Evolutionary conservation across 2,113 vertebrate species (phyloP).

Genomic region (Salvelinus alpinus): DNA sequence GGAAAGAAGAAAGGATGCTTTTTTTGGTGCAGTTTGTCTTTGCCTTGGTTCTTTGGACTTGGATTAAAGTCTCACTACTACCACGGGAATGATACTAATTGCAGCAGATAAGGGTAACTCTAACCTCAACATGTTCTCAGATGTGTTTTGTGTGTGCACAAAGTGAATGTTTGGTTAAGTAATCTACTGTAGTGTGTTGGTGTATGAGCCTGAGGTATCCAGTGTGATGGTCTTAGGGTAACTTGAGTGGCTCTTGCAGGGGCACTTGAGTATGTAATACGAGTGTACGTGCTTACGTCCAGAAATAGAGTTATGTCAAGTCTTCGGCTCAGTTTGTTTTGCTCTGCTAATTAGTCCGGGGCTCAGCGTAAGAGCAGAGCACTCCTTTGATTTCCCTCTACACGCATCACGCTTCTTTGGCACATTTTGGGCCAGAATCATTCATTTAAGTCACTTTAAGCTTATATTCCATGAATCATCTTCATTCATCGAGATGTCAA

Average conservation of each 20-base stretch:
- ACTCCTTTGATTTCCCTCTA: conserved; percentile 28
- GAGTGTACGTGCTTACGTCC: conserved; percentile 53
- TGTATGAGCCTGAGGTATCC: conserved; percentile 20
- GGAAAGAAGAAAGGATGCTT: conserved; percentile 38
- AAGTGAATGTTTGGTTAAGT: conserved; percentile 27
- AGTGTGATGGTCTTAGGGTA: conserved; percentile 45
- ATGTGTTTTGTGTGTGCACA: conserved; percentile 24
- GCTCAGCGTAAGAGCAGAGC: conserved; percentile 36
- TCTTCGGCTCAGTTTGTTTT: conserved; percentile 58
- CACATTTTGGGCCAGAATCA: no score
- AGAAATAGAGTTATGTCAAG: conserved; percentile 69
- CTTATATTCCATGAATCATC: conserved; percentile 24
- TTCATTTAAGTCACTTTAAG: conserved; percentile 27
- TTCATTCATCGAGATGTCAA: conserved; percentile 36
- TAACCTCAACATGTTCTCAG: conserved; percentile 32
- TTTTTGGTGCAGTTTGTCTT: conserved; percentile 18
- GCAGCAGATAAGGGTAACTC: conserved; percentile 56
- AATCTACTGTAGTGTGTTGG: conserved; percentile 11
- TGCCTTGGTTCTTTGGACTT: conserved; percentile 21
- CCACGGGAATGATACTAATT: conserved; percentile 29
- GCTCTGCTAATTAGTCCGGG: conserved; percentile 60
- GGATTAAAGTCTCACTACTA: conserved; percentile 38
- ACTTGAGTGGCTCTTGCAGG: conserved; percentile 60
- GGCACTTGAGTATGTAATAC: conserved; percentile 60
- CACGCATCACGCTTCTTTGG: conserved; percentile 16